phyloP scores from a whole-genome alignment of 2,888 invertebrate species.

The Apotomis capreana region DNA sequence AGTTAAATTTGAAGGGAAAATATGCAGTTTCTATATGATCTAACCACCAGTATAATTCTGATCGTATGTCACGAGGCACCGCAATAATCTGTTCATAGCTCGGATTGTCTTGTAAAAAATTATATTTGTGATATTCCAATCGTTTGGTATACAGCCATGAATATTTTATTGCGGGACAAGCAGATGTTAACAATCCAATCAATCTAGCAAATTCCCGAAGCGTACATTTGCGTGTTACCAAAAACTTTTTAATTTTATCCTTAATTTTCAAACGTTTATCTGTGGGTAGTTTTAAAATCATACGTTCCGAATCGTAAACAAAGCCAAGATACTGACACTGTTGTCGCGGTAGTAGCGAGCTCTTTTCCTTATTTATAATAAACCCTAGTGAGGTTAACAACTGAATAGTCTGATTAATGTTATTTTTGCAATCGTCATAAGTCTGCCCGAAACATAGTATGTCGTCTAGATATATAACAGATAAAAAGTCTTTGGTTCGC shows the following conservation, averaged over 20 bases:
- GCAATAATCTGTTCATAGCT: not conserved
- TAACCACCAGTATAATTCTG: constrained; percentile 34
- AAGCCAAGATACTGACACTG: constrained; percentile 22
- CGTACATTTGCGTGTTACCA: constrained; percentile 19
- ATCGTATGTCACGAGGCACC: constrained; percentile 1
- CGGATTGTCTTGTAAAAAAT: constrained; percentile 14
- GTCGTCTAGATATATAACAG: constrained; percentile 11
- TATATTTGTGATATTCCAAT: constrained; percentile 23
- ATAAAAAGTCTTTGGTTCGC: constrained; percentile 3
- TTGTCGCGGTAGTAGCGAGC: constrained; percentile 3
- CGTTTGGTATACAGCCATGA: constrained; percentile 21
- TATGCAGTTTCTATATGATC: not conserved
- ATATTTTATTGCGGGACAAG: constrained; percentile 29
- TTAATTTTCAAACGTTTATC: not conserved
- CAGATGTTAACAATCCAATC: constrained; percentile 10
- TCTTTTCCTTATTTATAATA: constrained; percentile 27
- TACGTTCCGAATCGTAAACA: constrained; percentile 2
- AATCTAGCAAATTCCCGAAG: constrained; percentile 15
- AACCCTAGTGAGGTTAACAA: constrained; percentile 1
- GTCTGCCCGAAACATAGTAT: constrained; percentile 1
- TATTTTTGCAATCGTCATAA: not conserved
- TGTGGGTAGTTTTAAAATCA: not conserved
- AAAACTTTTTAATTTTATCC: constrained; percentile 18
- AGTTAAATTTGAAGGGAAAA: constrained; percentile 13
- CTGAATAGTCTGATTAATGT: not conserved